Base-by-base conservation (phyloP, 2,888 invertebrate species). In the Drosophila borealis region DNA sequence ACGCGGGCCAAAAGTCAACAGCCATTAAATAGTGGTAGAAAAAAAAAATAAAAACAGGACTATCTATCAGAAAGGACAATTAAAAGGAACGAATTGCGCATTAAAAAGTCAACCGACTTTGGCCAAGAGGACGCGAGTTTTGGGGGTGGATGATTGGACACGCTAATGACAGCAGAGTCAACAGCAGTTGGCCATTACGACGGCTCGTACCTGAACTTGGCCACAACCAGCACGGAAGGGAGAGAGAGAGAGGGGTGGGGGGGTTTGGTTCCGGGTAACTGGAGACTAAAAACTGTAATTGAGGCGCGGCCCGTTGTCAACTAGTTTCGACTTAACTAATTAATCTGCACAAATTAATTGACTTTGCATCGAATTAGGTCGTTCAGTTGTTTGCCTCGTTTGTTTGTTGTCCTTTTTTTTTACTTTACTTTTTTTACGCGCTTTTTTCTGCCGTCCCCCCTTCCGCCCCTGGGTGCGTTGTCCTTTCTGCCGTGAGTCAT, bases 331-430 rank as follows among this genome's bases (percentile, higher is more conserved):
- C 71, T 78, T 73, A 76, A 78, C 81, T 84, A 85, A 88, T 85
- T 85, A 85, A 85, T 85, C 84, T 81, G 89, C 79, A 64, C 59
- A 62, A 86, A 84, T 86, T 84, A 84, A 84, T 84, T 84, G 84
- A 84, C 81, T 88, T 79, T 76, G 69, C 81, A 83, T 83, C 80
- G 83, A 83, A 83, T 85, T 83, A 68, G 83, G 83, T 83, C 83
- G 88, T 41, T 41, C 67, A 61, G 70, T 72, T 85, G 83, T 85
- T 83, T 85, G 80, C 68, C 37, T 19, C 21, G 21, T 49, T 44
- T 42, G 48, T 50, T 60, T 57, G 44, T 34, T 53, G 9, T 39
- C 59, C 29, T n/a, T 21, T 48, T 46, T 4, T 41, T 6, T 19
- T 46, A 17, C 17, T 36, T 45, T 49, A 50, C 29, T 50, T 66